Evolutionary conservation across 2,797 vertebrate species (phyloP).

Genomic region (Fringilla coelebs): DNA sequence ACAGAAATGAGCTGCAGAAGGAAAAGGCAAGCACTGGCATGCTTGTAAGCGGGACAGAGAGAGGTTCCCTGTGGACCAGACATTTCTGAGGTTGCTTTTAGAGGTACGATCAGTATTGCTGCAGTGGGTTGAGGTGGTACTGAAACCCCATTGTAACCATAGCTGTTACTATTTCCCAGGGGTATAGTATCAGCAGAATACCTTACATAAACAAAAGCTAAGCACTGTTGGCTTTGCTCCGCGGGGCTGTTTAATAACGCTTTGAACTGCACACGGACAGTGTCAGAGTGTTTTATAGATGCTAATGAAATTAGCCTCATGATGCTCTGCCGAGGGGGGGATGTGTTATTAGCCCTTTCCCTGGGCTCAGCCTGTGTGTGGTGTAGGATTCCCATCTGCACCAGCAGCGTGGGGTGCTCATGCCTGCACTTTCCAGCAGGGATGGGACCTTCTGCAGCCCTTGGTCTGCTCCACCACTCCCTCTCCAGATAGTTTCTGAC

Average conservation of each 20-base stretch:
- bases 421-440: neutral
- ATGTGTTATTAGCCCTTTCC: neutral
- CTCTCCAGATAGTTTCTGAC: neutral
- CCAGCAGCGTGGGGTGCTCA: accelerated
- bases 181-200: conserved; percentile 20
- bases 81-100: conserved; percentile 39
- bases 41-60: conserved; percentile 21
- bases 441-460: neutral
- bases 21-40: conserved; percentile 6
- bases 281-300: neutral
- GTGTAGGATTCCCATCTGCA: neutral
- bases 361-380: neutral
- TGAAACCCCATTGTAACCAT: neutral
- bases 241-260: conserved; percentile 9
- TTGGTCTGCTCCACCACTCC: neutral
- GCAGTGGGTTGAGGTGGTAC: neutral
- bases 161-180: conserved; percentile 5
- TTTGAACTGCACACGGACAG: neutral
- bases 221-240: conserved; percentile 1
- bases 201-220: conserved; percentile 30
- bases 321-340: neutral
- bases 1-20: conserved; percentile 48
- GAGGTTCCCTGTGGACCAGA: conserved; percentile 26
- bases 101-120: neutral
- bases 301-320: neutral